Base-by-base conservation (phyloP, 1,140 invertebrate species). In the Anastatus disparis region DNA sequence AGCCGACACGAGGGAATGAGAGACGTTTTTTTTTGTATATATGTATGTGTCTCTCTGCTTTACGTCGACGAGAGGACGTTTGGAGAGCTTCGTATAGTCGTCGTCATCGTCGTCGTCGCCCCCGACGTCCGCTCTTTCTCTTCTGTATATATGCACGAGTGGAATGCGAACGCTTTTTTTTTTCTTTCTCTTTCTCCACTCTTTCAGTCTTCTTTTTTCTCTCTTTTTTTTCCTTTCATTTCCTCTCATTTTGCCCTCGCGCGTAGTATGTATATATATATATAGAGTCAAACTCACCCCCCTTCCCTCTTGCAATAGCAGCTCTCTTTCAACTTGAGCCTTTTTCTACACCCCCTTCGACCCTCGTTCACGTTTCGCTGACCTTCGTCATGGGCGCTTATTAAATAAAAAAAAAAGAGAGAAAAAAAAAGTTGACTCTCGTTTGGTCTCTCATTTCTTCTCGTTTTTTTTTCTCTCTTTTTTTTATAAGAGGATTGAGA, bases 341-440 rank as follows among this genome's bases (percentile, higher is more conserved):
- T n/a, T 15, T 44, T 50, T 44, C 55, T 15, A 62, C 65, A 46
- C 40, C 9, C 15, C 70, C 71, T 59, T 6, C 46, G n/a, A 71
- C 76, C 70, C 75, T 78, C 70, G 72, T 83, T 82, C 72, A 78
- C 80, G 79, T 82, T 75, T 81, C 74, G 79, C 76, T 81, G 78
- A 80, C 78, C 76, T 80, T 79, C 74, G 76, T 74, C 58, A 50
- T 70, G 56, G 71, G 46, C 65, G 53, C 40, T 71, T 65, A 65
- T 65, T 65, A 52, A 65, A 65, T 58, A 40, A 55, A 56, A 64
- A 44, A 52, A 42, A 35, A 35, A 62, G 17, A 55, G 48, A n/a
- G 52, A 56, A 10, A 65, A 42, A 50, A 63, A 46, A 42, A 10
- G 26, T 7, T 2, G 4, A 26, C 20, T 9, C 3, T 44, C 53